A percentile compares a stretch with the other conserved stretches of the same genome.
phyloP scores from a whole-genome alignment of 2,797 vertebrate genomes.

The Mormyrus hasselquistii region DNA sequence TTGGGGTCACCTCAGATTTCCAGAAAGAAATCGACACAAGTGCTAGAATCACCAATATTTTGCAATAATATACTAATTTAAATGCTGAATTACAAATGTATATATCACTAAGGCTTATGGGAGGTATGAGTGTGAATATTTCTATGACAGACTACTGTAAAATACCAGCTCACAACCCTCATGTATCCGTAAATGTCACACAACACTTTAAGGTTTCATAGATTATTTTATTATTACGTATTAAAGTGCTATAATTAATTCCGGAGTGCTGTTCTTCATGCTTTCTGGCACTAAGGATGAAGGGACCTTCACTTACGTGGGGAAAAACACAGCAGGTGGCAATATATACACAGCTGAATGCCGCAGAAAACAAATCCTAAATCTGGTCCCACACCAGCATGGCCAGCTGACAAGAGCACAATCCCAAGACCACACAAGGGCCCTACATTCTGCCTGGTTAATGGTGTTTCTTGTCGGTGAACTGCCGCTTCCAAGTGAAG shows the following conservation, averaged over 20 bases:
- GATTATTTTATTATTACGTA: neutral
- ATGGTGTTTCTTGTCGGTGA: neutral
- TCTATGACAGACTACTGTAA: neutral
- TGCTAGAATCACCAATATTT: neutral
- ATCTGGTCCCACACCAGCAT: neutral
- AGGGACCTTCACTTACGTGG: neutral
- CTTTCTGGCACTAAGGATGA: neutral
- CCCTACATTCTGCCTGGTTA: neutral
- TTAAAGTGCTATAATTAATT: neutral
- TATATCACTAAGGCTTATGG: neutral
- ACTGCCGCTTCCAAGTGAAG: neutral
- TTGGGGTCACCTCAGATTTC: neutral
- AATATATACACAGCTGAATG: neutral
- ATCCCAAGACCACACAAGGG: neutral
- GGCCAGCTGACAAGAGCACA: neutral
- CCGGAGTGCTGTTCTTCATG: neutral
- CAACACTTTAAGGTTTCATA: neutral
- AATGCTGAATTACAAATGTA: neutral
- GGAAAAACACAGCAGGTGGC: neutral
- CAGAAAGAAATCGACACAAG: neutral
- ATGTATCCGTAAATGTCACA: neutral
- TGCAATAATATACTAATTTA: neutral
- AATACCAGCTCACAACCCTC: neutral
- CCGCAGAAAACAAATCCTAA: neutral
- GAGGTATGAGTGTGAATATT: neutral